Evolutionary conservation across 2,797 vertebrate genomes (phyloP).

Genomic region (Scleropages formosus): DNA sequence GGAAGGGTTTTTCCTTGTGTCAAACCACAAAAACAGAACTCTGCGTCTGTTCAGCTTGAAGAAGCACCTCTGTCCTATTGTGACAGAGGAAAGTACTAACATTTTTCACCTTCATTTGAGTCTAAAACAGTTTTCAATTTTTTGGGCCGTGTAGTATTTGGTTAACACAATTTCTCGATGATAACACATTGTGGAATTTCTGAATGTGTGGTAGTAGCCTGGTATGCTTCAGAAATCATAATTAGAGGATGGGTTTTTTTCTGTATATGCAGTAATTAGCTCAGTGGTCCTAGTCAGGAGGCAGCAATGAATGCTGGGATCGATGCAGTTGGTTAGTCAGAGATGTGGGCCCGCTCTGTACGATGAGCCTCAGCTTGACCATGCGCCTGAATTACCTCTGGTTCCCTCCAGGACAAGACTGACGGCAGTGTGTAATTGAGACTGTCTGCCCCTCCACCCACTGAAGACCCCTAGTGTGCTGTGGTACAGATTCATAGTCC

Average conservation of each 20-base stretch:
- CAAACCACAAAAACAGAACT: too few relatives aligned
- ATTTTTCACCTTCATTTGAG: background rate
- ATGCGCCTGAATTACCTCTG: background rate
- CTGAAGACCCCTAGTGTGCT: background rate
- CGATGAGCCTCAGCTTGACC: background rate
- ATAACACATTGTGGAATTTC: too few relatives aligned
- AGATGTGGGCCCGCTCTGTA: background rate
- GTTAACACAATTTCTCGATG: too few relatives aligned
- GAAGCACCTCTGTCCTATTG: too few relatives aligned
- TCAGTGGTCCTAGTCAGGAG: background rate
- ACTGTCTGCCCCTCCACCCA: background rate
- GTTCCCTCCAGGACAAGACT: background rate
- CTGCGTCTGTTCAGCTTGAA: too few relatives aligned
- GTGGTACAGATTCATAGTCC: background rate
- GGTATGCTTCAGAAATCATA: too few relatives aligned
- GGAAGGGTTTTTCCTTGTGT: too few relatives aligned
- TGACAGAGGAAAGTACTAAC: too few relatives aligned
- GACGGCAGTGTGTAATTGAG: slow-evolving; percentile 1
- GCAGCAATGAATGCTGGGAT: background rate
- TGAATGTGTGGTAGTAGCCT: too few relatives aligned
- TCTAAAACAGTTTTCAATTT: too few relatives aligned
- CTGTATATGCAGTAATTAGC: too few relatives aligned
- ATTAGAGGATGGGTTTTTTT: background rate
- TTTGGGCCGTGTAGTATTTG: too few relatives aligned
- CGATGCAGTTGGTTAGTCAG: background rate